Conservation (phyloP, 2,888 invertebrate species). For the Eilema sororculum region DNA sequence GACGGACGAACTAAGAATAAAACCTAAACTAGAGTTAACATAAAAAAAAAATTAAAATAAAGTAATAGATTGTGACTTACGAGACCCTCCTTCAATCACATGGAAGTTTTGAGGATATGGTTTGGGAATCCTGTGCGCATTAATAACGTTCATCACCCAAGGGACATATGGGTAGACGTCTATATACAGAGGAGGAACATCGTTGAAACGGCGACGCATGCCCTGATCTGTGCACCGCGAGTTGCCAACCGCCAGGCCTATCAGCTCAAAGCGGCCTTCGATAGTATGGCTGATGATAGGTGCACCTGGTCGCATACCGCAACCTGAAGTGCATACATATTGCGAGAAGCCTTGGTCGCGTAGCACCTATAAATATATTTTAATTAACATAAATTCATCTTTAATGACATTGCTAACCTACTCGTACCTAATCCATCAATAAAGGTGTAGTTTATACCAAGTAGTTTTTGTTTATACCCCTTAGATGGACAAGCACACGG, state of each 20-base stretch:
- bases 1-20: no score
- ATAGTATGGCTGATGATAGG: conserved; percentile 71
- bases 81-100: conserved; percentile 58
- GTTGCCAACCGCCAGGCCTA: conserved; percentile 72
- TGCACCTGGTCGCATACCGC: conserved; percentile 74
- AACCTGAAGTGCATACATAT: conserved; percentile 75
- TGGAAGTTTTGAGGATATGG: conserved; percentile 70
- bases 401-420: neutral
- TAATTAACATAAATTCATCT: neutral
- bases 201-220: conserved; percentile 70
- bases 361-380: conserved; percentile 57
- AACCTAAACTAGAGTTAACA: neutral
- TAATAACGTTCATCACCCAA: conserved; percentile 76
- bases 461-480: no score
- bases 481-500: no score
- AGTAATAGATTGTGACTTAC: conserved; percentile 8
- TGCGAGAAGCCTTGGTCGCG: conserved; percentile 73
- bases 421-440: no score
- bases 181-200: conserved; percentile 74
- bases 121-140: conserved; percentile 69
- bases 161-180: conserved; percentile 75
- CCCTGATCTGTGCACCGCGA: conserved; percentile 63
- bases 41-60: neutral
- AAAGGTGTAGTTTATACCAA: no score
- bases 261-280: conserved; percentile 71